Conservation (phyloP, 2,797 vertebrate species). For the Hippopotamyrus pictus region DNA sequence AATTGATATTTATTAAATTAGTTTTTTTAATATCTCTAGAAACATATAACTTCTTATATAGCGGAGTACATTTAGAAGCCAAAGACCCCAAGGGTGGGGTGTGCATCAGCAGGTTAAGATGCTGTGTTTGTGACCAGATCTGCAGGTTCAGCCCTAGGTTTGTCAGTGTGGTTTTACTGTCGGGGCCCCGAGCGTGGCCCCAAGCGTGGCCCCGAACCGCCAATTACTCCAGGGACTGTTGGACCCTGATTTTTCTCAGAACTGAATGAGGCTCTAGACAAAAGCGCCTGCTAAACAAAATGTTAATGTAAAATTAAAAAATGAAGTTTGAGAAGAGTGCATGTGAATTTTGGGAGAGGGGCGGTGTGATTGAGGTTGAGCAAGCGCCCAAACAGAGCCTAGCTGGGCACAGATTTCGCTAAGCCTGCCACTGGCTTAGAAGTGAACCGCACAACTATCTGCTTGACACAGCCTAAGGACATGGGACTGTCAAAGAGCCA, state of each 20-base stretch:
- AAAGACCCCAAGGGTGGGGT: not conserved
- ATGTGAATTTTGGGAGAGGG: not conserved
- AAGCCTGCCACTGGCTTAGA: not conserved
- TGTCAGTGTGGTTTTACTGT: not conserved
- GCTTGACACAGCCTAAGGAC: not conserved
- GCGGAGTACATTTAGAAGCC: not conserved
- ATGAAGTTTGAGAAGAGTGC: not conserved
- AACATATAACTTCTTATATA: not conserved
- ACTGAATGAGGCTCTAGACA: not conserved
- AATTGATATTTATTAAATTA: not conserved
- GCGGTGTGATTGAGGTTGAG: not conserved
- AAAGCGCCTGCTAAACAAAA: not conserved
- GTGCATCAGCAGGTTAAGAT: not conserved
- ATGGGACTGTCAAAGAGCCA: not conserved
- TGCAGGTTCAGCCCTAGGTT: not conserved
- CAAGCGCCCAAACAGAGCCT: not conserved
- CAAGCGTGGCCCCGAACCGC: not conserved
- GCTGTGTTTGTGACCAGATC: not conserved
- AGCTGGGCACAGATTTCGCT: not conserved
- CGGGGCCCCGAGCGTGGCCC: not conserved
- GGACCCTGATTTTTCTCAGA: not conserved
- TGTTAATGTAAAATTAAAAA: not conserved
- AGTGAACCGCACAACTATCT: not conserved
- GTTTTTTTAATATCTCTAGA: not conserved
- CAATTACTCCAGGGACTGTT: not conserved